These are phyloP conservation scores for Tragelaphus scriptus DNA, from an alignment of 2,113 vertebrate genomes.

Conservation along the genomic window DNA sequence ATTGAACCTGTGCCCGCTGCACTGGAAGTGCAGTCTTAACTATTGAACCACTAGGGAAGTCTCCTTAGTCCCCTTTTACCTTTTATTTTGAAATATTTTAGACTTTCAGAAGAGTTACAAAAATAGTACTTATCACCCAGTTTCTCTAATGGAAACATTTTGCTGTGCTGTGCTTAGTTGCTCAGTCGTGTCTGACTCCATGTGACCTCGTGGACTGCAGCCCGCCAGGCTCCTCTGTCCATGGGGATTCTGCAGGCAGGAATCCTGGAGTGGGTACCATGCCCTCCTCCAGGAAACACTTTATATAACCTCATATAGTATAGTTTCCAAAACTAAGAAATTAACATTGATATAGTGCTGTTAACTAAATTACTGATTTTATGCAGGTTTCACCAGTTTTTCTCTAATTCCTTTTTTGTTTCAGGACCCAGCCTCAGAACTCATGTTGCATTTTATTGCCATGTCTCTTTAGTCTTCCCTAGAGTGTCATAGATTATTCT, in stretches of 20 bases:
- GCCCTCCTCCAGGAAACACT: not conserved
- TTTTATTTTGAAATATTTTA: slow-evolving; percentile 19
- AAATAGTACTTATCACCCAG: not conserved
- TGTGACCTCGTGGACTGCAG: not conserved
- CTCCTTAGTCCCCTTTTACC: not conserved
- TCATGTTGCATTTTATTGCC: not conserved
- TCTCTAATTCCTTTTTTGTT: not conserved
- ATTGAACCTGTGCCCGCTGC: not conserved
- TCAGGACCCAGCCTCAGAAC: not conserved
- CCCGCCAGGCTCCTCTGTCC: not conserved
- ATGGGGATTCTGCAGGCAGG: not conserved
- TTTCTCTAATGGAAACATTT: not conserved
- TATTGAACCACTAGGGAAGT: not conserved
- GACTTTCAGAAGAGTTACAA: not conserved
- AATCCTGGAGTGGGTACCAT: not conserved
- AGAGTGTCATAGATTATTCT: not conserved
- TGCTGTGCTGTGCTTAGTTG: not conserved
- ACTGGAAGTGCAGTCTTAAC: not conserved
- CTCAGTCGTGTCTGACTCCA: not conserved
- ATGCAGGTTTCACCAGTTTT: not conserved
- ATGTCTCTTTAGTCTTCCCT: not conserved
- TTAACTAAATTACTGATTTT: not conserved
- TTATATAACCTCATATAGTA: not conserved
- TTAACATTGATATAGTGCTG: not conserved
- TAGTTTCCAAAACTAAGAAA: not conserved